Base-by-base conservation (phyloP, 2,797 vertebrate species). In the Rhinella marina region DNA sequence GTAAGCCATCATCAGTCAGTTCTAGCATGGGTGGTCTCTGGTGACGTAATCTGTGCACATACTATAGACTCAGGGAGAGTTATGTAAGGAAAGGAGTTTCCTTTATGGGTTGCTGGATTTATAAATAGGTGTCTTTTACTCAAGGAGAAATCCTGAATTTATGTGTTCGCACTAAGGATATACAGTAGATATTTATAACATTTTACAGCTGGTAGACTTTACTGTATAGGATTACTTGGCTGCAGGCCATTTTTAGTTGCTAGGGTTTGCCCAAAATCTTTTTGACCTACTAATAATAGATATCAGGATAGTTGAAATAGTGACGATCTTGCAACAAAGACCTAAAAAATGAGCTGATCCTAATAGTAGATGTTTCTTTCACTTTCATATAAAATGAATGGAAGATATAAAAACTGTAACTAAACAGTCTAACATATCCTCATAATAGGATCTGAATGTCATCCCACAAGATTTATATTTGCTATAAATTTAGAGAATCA, bases 11-110 rank as follows among this genome's bases (percentile, higher is more conserved):
- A 73, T 84, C 32, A 23, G 70, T 16, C 41, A 85, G 84, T 10
- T n/a, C 7, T 41, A 14, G 61, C 66, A 72, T 88, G 82, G 82
- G 82, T 81, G 82, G 66, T 32, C 82, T 54, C 16, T 80, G 19
- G 32, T 50, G 62, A 87, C 12, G 12, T 75, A 32, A 12, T 52
- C 50, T 57, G 73, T 21, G 66, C 41, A 66, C 48, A 77, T 4
- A n/a, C 48, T 68, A 57, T 52, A 70, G 27, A 54, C 54, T 25
- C 56, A 41, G 23, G 25, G 16, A 61, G n/a, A n/a, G 62, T 56
- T 3, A 52, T 27, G 41, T 32, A 64, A 78, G 50, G 21, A 19
- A 25, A 27, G 6, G 16, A 7, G 14, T 21, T 41, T 41, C 16
- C 16, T 25, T 19, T 17, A 16, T 56, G 8, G 81, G 41, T 56